phyloP scores from a whole-genome alignment of 2,888 invertebrate genomes.

The Eristalis pertinax region DNA sequence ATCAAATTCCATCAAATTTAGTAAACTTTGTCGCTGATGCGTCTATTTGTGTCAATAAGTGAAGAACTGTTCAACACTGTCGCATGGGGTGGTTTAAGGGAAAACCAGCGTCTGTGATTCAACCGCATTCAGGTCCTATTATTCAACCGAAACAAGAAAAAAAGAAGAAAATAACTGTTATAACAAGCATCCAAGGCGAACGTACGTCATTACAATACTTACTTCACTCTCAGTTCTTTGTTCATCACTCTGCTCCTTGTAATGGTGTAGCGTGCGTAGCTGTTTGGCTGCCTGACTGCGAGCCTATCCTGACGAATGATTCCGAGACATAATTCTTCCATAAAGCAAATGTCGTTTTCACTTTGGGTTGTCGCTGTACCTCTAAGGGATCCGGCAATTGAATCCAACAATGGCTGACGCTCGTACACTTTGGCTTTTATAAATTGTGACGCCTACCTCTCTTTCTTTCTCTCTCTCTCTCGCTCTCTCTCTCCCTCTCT shows the following conservation, averaged over 20 bases:
- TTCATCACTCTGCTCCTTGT: neutral
- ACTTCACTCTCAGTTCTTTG: neutral
- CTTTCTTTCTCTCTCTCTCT: no score
- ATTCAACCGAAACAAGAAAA: neutral
- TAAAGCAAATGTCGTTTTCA: constrained; percentile 11
- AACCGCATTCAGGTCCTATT: neutral
- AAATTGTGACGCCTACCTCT: constrained; percentile 30
- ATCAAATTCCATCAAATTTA: no score
- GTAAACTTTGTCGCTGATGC: neutral
- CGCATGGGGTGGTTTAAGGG: neutral
- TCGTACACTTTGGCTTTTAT: constrained; percentile 17
- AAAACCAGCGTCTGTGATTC: neutral
- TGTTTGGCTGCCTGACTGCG: neutral
- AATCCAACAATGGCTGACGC: constrained; percentile 23
- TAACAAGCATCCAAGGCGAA: neutral
- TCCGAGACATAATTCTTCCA: constrained; percentile 17
- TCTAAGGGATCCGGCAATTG: constrained; percentile 21
- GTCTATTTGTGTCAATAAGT: neutral
- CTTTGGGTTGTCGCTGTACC: neutral
- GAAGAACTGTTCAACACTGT: no score
- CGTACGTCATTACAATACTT: neutral
- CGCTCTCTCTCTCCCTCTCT: neutral
- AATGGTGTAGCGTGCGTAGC: neutral
- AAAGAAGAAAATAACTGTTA: neutral
- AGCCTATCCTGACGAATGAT: constrained; percentile 9